These are phyloP conservation scores for Entomobrya multifasciata DNA, from an alignment of 2,888 invertebrate species.

Conservation along the genomic window DNA sequence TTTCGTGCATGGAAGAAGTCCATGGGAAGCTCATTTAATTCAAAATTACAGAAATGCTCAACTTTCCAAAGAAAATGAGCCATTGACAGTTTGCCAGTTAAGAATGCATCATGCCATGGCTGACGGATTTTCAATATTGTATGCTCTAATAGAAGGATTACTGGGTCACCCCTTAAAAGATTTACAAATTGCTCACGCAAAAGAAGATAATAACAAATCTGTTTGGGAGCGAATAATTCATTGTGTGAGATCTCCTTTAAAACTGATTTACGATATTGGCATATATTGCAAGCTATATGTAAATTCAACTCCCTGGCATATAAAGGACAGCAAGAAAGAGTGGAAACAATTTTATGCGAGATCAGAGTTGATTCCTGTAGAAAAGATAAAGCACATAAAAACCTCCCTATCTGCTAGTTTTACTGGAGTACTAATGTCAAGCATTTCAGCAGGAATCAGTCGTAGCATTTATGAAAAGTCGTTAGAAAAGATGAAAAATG, in stretches of 20 bases:
- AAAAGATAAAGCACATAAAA: conserved; percentile 19
- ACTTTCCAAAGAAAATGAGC: neutral
- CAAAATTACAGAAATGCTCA: conserved; percentile 41
- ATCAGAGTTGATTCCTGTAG: conserved; percentile 29
- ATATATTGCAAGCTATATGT: neutral
- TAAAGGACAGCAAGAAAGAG: conserved; percentile 19
- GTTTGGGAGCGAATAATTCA: neutral
- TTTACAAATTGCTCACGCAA: neutral
- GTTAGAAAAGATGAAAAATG: no score
- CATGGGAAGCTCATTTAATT: conserved; percentile 60
- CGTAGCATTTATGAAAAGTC: no score
- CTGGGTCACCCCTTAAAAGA: neutral
- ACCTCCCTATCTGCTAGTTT: conserved; percentile 24
- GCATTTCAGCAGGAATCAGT: conserved; percentile 41
- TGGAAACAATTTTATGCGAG: conserved; percentile 28
- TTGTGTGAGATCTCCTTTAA: neutral
- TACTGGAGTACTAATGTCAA: conserved; percentile 19
- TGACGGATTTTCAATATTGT: conserved; percentile 51
- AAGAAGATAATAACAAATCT: neutral
- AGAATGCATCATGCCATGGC: conserved; percentile 51
- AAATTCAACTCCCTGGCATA: conserved; percentile 14
- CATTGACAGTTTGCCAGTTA: neutral
- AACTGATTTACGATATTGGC: neutral
- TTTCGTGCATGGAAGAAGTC: conserved; percentile 42
- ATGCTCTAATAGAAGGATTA: conserved; percentile 35